phyloP scores from a whole-genome alignment of 2,113 vertebrate species.

The Neolamprologus sp. region DNA sequence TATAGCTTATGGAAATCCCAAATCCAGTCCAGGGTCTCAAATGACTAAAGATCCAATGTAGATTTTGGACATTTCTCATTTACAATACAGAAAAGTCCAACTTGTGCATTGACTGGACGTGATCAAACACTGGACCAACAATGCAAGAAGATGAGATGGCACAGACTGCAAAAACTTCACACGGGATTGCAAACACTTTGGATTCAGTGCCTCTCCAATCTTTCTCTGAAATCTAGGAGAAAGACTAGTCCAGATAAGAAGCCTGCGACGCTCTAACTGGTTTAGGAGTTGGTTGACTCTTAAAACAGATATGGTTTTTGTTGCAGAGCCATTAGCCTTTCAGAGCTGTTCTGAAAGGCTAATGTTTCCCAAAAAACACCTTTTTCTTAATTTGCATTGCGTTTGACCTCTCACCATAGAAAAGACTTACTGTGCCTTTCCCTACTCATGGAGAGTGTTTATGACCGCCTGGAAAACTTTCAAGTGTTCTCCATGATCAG shows the following conservation, averaged over 20 bases:
- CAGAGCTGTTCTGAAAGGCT: not conserved
- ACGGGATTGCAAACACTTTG: not conserved
- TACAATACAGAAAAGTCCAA: not conserved
- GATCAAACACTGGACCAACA: not conserved
- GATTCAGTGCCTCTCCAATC: not conserved
- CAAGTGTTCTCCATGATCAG: not conserved
- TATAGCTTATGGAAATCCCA: not conserved
- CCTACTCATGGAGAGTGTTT: not conserved
- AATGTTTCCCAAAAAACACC: fast-evolving
- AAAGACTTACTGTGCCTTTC: not conserved
- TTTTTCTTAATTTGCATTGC: not conserved
- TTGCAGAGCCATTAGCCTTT: not conserved
- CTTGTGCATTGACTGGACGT: not conserved
- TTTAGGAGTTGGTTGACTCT: not conserved
- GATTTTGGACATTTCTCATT: not conserved
- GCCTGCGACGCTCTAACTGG: not conserved
- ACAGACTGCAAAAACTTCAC: not conserved
- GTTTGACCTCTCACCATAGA: not conserved
- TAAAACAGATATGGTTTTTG: not conserved
- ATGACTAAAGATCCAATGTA: not conserved
- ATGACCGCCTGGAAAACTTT: not conserved
- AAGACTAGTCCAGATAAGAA: not conserved
- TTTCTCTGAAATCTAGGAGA: not conserved
- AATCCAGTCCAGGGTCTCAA: not conserved
- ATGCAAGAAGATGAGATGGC: not conserved